Percentiles rank a stretch among this genome's conserved stretches.
These are phyloP conservation scores for Crotophaga sulcirostris DNA, from an alignment of 2,113 vertebrate genomes.

Conservation along the genomic window DNA sequence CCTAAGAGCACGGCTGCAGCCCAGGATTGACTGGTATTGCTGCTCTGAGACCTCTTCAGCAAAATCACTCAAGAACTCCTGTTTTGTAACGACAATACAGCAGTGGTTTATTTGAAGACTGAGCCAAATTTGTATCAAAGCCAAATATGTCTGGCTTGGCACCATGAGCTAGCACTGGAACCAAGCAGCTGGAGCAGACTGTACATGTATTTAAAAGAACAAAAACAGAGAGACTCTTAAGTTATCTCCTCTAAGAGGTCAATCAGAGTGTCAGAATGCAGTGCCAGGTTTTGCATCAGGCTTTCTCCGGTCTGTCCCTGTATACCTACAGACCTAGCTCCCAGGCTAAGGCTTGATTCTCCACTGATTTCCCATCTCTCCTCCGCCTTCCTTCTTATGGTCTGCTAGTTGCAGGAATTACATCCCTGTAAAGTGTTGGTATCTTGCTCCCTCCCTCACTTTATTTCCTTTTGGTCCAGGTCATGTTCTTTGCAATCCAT, in stretches of 20 bases:
- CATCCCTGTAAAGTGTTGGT: neutral
- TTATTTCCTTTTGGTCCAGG: neutral
- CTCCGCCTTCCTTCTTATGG: neutral
- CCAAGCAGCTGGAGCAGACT: constrained; percentile 62
- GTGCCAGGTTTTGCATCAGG: constrained; percentile 25
- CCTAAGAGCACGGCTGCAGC: neutral
- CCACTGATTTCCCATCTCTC: neutral
- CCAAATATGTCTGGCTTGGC: constrained; percentile 59
- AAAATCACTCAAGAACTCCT: constrained; percentile 24
- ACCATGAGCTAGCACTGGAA: neutral
- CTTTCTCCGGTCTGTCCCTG: neutral
- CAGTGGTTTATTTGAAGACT: constrained; percentile 55
- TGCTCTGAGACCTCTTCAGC: neutral
- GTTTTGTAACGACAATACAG: neutral
- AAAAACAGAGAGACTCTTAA: constrained; percentile 28
- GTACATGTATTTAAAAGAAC: constrained; percentile 22
- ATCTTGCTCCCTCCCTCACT: neutral
- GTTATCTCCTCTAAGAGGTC: constrained; percentile 51
- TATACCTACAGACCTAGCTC: neutral
- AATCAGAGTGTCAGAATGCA: neutral
- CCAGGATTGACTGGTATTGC: neutral
- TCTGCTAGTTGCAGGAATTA: neutral
- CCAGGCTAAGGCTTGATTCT: neutral
- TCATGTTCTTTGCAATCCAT: neutral
- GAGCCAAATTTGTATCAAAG: constrained; percentile 31